These are phyloP conservation scores for Villa cingulata DNA, from an alignment of 2,888 invertebrate species.

Conservation along the genomic window DNA sequence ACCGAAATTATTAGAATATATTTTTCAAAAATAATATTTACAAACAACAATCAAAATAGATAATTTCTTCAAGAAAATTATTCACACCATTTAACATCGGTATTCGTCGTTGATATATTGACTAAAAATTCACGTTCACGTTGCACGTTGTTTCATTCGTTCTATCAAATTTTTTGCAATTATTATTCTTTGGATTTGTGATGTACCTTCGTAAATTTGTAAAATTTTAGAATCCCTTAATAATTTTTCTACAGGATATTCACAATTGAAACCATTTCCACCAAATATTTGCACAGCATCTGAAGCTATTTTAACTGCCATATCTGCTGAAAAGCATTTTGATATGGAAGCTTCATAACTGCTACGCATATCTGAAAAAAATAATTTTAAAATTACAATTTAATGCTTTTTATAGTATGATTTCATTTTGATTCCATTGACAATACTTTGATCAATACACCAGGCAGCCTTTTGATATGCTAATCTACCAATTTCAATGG, in stretches of 20 bases:
- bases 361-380: conserved; percentile 33
- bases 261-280: conserved; percentile 84
- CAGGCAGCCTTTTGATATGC: conserved; percentile 72
- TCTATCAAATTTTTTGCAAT: conserved; percentile 54
- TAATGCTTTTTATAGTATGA: conserved; percentile 14
- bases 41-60: too few relatives aligned
- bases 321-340: conserved; percentile 73
- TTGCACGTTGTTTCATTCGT: background rate
- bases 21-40: too few relatives aligned
- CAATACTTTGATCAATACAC: conserved; percentile 62
- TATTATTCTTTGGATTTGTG: conserved; percentile 83
- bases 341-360: conserved; percentile 78
- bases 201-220: conserved; percentile 90
- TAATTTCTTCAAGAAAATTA: too few relatives aligned
- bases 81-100: too few relatives aligned
- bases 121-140: too few relatives aligned
- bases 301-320: conserved; percentile 76
- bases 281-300: conserved; percentile 88
- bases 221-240: conserved; percentile 95
- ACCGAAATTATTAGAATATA: too few relatives aligned
- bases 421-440: too few relatives aligned
- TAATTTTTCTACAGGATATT: conserved; percentile 89
- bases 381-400: background rate
- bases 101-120: too few relatives aligned
- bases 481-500: conserved; percentile 63